Base-by-base conservation (phyloP, 64 coral and sea anemone species). In the Acropora yongei region DNA sequence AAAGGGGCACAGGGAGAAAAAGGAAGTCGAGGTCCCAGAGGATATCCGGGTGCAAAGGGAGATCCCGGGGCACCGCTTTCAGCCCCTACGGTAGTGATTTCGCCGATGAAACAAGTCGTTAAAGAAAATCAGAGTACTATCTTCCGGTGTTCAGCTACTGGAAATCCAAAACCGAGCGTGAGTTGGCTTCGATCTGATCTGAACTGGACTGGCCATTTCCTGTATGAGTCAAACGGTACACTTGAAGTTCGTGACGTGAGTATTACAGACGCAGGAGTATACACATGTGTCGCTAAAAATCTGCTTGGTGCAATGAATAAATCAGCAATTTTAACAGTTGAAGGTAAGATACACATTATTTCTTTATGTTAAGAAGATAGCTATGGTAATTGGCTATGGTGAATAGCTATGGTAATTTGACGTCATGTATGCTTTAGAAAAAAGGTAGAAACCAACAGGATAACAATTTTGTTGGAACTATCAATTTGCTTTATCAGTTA, bases 281-380 rank as follows among this genome's bases (percentile, higher is more conserved):
- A 95, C 77, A 75, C 49, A 49, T 95, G 94, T 49, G 69, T 88
- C 43, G 94, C 75, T 11, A 87, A 2, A 16, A 95, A 86, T 76
- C 43, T 72, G 2, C 49, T 90, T 11, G 93, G 88, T 17, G 44
- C 63, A 39, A 8, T 16, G 80, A 75, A 86, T 39, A 73, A 82
- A 41, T 69, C 61, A 7, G 88, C 60, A 46, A 68, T 30, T 41
- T 44, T 89, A 39, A 68, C 50, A 40, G 44, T 69, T 47, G 20
- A 50, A 75, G 61, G 75, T 86, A 49, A 39, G 30, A 30, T 30
- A 30, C 30, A 30, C 30, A 30, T 30, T 30, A 30, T 30, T 30
- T 30, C 30, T 30, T 30, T 30, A 30, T 30, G 30, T 30, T 30
- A 30, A 30, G 30, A 30, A 30, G 30, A 30, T 30, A 30, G 30